phyloP scores from a whole-genome alignment of 2,888 invertebrate genomes.

The Caenorhabditis afra region DNA sequence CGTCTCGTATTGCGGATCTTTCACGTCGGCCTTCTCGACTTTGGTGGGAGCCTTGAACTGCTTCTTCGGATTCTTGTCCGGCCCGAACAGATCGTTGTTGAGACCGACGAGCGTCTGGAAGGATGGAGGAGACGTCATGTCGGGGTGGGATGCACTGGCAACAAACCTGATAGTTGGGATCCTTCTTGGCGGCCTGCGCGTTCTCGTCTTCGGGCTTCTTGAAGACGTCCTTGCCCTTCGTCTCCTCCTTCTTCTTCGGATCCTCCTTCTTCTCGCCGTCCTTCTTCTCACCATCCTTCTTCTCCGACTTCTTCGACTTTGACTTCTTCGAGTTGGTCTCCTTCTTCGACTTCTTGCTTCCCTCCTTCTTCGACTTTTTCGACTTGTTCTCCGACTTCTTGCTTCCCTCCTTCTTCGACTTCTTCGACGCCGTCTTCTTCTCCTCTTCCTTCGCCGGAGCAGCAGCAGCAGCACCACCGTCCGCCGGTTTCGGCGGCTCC shows the following conservation, averaged over 20 bases:
- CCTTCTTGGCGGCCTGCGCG: conserved; percentile 55
- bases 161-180: conserved; percentile 63
- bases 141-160: too few species aligned
- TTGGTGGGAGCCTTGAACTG: conserved; percentile 62
- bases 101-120: conserved; percentile 49
- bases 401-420: neutral
- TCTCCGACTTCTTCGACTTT: conserved; percentile 8
- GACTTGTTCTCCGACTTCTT: neutral
- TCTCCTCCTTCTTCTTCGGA: conserved; percentile 42
- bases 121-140: neutral
- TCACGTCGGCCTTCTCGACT: conserved; percentile 61
- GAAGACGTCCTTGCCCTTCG: conserved; percentile 47
- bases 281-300: conserved; percentile 5
- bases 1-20: conserved; percentile 66
- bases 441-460: conserved; percentile 17
- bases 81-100: conserved; percentile 53
- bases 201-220: conserved; percentile 55
- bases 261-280: conserved; percentile 37
- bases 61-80: conserved; percentile 62
- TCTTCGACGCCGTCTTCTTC: neutral
- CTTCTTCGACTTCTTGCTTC: conserved; percentile 18
- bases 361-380: neutral
- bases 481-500: too few species aligned
- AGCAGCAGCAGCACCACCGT: too few species aligned
- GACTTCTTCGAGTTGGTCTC: conserved; percentile 27